A percentile compares a stretch with the other conserved stretches of the same genome.
Conservation (phyloP, 2,113 vertebrate genomes). For the Thermophis baileyi region DNA sequence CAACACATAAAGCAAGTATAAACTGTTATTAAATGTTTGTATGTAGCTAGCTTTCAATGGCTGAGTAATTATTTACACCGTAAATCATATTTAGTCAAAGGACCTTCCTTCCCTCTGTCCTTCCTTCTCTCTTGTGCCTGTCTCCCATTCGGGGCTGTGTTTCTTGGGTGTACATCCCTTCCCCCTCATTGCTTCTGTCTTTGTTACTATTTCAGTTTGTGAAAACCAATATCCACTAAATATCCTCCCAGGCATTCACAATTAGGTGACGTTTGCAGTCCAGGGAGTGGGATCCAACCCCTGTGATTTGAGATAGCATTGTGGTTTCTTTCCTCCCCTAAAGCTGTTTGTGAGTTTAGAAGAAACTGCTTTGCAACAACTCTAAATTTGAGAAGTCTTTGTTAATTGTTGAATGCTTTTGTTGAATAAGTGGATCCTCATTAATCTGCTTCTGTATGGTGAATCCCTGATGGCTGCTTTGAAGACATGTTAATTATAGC, state of each 20-base stretch:
- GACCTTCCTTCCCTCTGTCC: neutral
- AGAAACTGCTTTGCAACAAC: slow-evolving; percentile 31
- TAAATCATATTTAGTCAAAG: slow-evolving; percentile 22
- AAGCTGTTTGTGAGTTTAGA: slow-evolving; percentile 32
- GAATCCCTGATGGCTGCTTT: slow-evolving; percentile 58
- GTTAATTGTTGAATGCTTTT: slow-evolving; percentile 48
- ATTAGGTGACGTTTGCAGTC: slow-evolving; percentile 11
- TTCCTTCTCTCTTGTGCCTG: neutral
- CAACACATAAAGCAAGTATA: neutral
- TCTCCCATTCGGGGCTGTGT: neutral
- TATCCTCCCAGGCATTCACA: slow-evolving; percentile 40
- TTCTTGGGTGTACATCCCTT: neutral
- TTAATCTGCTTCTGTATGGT: slow-evolving; percentile 63
- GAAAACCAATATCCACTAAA: neutral
- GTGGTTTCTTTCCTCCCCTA: slow-evolving; percentile 6
- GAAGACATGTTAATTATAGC: slow-evolving; percentile 65
- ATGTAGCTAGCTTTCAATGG: neutral
- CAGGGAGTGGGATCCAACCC: neutral
- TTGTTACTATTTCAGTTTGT: slow-evolving; percentile 6
- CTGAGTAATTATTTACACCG: neutral
- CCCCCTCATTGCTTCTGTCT: slow-evolving; percentile 1
- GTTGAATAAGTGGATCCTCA: slow-evolving; percentile 61
- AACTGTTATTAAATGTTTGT: neutral
- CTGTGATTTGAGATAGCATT: neutral
- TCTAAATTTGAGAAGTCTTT: slow-evolving; percentile 16